Base-by-base conservation (phyloP, 2,888 invertebrate species). In the Dicyrtoma fusca region DNA sequence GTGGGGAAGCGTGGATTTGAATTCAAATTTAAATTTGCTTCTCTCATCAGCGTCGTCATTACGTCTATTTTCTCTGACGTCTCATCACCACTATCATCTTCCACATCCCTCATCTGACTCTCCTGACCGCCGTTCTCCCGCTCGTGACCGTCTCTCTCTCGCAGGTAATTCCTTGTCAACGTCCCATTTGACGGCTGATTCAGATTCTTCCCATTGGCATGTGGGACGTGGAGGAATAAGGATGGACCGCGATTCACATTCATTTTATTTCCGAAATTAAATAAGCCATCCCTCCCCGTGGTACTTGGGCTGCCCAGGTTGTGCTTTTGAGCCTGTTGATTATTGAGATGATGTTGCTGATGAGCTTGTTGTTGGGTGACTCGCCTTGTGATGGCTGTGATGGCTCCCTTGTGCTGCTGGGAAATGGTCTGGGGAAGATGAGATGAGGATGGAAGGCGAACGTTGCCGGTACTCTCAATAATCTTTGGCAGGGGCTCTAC, bases 401-500 rank as follows among this genome's bases (percentile, higher is more conserved):
- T 63, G 26, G 65, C 69, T 61, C 73, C 68, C 19, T 71, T 65
- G 61, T 53, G 71, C 34, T 53, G 69, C 4, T 34, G 34, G 8
- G 34, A 34, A 5, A 8, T 34, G 34, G 34, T 5, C n/a, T n/a
- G n/a, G n/a, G n/a, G n/a, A n/a, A n/a, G n/a, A n/a, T n/a, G n/a
- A n/a, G n/a, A 34, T 8, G 34, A 34, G 34, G 34, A 8, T 34
- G 34, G 34, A 8, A 34, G 34, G 3, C 34, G 34, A 34, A 34
- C 34, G 8, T 34, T 34, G 34, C 34, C 8, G 4, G 34, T 34
- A 34, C 34, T 34, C 34, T 34, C 34, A 34, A 34, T 34, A 8
- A 34, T 34, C 57, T 73, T 75, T 26, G 73, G 71, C n/a, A 75
- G 57, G 21, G 66, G 26, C 51, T 75, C 73, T 17, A 73, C 61